Evolutionary conservation across 2,113 vertebrate species (phyloP).

Genomic region (Rutilus rutilus): DNA sequence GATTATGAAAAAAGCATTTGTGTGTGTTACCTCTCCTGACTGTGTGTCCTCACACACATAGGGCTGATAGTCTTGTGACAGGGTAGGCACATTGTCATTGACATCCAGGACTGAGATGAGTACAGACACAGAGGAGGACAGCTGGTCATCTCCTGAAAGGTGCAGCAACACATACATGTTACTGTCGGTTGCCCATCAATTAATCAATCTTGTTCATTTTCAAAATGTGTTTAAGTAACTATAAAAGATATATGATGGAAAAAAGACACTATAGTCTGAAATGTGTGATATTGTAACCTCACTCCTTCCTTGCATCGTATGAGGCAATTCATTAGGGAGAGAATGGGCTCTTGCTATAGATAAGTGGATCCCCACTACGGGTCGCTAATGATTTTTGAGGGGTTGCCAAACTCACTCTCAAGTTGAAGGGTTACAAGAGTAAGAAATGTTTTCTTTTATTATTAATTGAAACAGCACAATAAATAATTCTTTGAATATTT

Average conservation of each 20-base stretch:
- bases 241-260: background rate
- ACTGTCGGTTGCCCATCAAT: background rate
- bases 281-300: background rate
- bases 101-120: conserved; percentile 87
- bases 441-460: too few relatives aligned
- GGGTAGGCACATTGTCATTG: conserved; percentile 90
- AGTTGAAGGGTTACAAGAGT: too few relatives aligned
- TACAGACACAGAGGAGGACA: conserved; percentile 80
- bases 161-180: background rate
- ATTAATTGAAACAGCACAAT: too few relatives aligned
- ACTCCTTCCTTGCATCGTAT: background rate
- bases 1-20: background rate
- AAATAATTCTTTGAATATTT: too few relatives aligned
- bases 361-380: too few relatives aligned
- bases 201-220: background rate
- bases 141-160: conserved; percentile 78
- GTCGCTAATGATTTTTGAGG: too few relatives aligned
- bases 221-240: background rate
- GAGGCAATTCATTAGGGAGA: background rate
- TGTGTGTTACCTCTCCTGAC: conserved; percentile 81
- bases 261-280: background rate
- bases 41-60: conserved; percentile 90
- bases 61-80: conserved; percentile 84
- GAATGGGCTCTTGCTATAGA: background rate
- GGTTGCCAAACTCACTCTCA: too few relatives aligned